Percentiles rank a stretch among this genome's conserved stretches.
Conservation (phyloP, 92 coral and sea anemone genomes). For the Virgularia gustaviana region DNA sequence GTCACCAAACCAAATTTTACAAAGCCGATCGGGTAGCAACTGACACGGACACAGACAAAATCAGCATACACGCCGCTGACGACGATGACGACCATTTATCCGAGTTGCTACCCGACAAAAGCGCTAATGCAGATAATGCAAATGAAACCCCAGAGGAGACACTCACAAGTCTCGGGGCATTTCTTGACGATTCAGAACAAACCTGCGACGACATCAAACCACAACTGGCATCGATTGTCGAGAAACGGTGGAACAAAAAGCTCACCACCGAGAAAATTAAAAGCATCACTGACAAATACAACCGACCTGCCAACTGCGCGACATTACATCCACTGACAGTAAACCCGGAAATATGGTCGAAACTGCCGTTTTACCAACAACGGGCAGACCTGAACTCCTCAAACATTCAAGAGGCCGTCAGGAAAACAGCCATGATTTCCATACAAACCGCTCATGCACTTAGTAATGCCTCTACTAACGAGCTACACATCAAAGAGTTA, state of each 20-base stretch:
- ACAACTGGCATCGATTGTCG: background rate
- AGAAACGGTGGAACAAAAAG: slow-evolving; percentile 14
- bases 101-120: background rate
- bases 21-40: background rate
- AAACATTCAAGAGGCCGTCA: slow-evolving; percentile 1
- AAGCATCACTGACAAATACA: background rate
- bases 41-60: background rate
- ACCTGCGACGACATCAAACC: background rate
- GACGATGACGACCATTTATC: slow-evolving; percentile 4
- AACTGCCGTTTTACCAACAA: background rate
- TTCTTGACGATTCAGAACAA: background rate
- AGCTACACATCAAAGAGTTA: background rate
- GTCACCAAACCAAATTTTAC: background rate
- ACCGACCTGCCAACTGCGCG: slow-evolving; percentile 3
- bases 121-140: background rate
- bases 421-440: background rate
- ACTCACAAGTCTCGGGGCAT: background rate
- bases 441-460: background rate
- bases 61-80: slow-evolving; percentile 4
- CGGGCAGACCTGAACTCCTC: slow-evolving; percentile 1
- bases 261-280: background rate
- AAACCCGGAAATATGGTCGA: slow-evolving; percentile 8
- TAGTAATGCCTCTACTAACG: background rate
- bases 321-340: background rate
- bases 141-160: background rate